Evolutionary conservation across 2,113 vertebrate species (phyloP).

Genomic region (Misgurnus mizolepis): DNA sequence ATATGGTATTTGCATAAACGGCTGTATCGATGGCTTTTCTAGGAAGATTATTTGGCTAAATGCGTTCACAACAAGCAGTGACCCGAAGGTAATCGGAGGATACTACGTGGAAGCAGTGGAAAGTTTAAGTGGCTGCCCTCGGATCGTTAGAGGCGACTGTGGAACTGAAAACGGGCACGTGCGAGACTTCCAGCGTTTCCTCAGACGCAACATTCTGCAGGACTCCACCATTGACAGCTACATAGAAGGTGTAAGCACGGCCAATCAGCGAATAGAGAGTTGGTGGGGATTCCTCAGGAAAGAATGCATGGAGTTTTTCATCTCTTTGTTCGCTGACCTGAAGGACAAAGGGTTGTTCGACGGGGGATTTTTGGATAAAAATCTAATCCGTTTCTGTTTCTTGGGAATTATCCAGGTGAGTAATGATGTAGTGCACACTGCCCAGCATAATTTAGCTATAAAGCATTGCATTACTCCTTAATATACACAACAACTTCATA

Average conservation of each 20-base stretch:
- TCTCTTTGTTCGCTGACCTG: conserved; percentile 46
- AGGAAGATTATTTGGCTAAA: conserved; percentile 46
- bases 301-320: conserved; percentile 50
- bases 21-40: conserved; percentile 41
- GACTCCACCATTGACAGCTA: conserved; percentile 26
- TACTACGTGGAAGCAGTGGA: conserved; percentile 26
- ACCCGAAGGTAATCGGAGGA: conserved; percentile 32
- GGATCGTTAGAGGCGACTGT: conserved; percentile 39
- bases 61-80: conserved; percentile 43
- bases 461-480: no score
- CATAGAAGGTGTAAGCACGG: conserved; percentile 42
- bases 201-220: conserved; percentile 8
- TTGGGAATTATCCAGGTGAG: conserved; percentile 54
- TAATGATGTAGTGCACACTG: not conserved
- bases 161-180: conserved; percentile 44
- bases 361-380: conserved; percentile 13
- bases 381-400: conserved; percentile 50
- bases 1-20: conserved; percentile 36
- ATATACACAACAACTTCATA: not conserved
- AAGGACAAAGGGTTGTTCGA: conserved; percentile 48
- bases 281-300: conserved; percentile 48
- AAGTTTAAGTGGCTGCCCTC: conserved; percentile 38
- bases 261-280: conserved; percentile 47
- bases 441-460: no score
- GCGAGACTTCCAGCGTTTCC: conserved; percentile 42